These are phyloP conservation scores for Notolabrus celidotus DNA, from an alignment of 2,797 vertebrate genomes.

Conservation along the genomic window DNA sequence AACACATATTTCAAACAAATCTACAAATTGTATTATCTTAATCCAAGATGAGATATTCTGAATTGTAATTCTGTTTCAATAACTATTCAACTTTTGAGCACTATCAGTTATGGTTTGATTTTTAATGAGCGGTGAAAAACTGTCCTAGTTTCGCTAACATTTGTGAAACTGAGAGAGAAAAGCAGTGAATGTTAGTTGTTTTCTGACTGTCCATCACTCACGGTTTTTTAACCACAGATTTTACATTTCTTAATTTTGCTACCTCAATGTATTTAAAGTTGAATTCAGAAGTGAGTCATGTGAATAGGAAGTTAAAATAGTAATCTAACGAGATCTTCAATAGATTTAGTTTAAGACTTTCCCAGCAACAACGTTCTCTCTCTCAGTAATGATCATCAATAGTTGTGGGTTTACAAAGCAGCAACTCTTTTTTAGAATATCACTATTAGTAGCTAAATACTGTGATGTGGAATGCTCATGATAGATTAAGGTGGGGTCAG, in stretches of 20 bases:
- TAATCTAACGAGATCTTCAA: background rate
- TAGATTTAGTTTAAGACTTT: constrained; percentile 7
- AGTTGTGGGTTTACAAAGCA: background rate
- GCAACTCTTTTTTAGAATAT: background rate
- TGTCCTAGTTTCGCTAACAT: constrained; percentile 71
- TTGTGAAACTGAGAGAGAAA: constrained; percentile 80
- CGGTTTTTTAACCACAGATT: constrained; percentile 69
- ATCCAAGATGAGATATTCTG: constrained; percentile 3
- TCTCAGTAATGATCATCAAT: constrained; percentile 10
- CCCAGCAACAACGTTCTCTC: constrained; percentile 19
- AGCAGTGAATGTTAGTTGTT: constrained; percentile 53
- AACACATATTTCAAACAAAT: constrained; percentile 4
- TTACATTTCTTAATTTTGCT: constrained; percentile 54
- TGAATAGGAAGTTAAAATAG: background rate
- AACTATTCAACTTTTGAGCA: background rate
- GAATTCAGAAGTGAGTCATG: constrained; percentile 24
- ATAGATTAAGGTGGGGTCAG: no score
- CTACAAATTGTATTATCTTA: background rate
- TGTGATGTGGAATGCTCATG: no score
- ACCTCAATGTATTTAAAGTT: constrained; percentile 23
- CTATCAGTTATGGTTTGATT: constrained; percentile 38
- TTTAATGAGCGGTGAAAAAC: constrained; percentile 46
- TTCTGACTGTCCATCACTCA: constrained; percentile 55
- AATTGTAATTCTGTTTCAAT: constrained; percentile 3
- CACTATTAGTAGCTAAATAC: no score